A percentile compares a stretch with the other conserved stretches of the same genome.
Conservation (phyloP, 1,140 invertebrate species). For the Leptoteleia sp. region DNA sequence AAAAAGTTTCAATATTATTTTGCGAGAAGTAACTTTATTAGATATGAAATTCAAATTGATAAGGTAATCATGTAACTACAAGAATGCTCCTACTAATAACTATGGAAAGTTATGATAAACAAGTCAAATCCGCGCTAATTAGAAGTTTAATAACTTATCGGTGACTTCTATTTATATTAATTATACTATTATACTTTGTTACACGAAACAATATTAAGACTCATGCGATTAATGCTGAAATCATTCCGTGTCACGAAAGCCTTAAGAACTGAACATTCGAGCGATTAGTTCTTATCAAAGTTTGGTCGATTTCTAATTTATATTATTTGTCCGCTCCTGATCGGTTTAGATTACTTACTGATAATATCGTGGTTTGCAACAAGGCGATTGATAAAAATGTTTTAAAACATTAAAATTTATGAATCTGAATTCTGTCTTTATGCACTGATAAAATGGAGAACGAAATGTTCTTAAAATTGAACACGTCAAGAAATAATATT, state of each 20-base stretch:
- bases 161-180: slow-evolving; percentile 26
- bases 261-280: slow-evolving; percentile 8
- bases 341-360: no score
- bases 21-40: slow-evolving; percentile 23
- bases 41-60: slow-evolving; percentile 26
- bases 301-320: slow-evolving; percentile 9
- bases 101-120: background rate
- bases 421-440: no score
- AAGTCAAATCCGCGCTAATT: background rate
- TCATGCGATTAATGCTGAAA: slow-evolving; percentile 4
- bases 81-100: slow-evolving; percentile 19
- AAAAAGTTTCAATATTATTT: slow-evolving; percentile 37
- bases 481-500: no score
- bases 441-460: no score
- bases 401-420: no score
- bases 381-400: no score
- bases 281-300: background rate
- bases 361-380: no score
- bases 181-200: slow-evolving; percentile 3
- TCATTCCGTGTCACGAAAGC: slow-evolving; percentile 11
- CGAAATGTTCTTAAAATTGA: no score
- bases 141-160: slow-evolving; percentile 16
- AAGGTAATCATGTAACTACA: slow-evolving; percentile 25
- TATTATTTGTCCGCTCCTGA: no score
- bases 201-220: slow-evolving; percentile 23